A percentile compares a stretch with the other conserved stretches of the same genome.
Evolutionary conservation across 2,888 invertebrate species (phyloP).

Genomic region (Iselma pallidipennis): DNA sequence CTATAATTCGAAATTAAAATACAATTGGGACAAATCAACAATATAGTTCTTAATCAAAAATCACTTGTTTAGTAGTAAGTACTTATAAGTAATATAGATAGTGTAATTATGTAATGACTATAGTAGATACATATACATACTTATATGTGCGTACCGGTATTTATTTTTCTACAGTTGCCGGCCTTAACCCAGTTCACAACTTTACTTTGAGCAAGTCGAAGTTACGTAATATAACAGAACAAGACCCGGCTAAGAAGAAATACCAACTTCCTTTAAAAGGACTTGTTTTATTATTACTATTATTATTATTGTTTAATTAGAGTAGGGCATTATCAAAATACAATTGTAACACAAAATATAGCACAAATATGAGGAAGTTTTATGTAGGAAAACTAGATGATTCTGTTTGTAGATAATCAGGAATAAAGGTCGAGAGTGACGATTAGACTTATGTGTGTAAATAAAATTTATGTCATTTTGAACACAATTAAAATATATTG

Average conservation of each 20-base stretch:
- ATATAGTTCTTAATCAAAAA: constrained; percentile 18
- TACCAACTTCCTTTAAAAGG: constrained; percentile 51
- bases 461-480: too few relatives aligned
- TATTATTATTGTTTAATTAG: too few relatives aligned
- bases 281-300: constrained; percentile 40
- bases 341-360: too few relatives aligned
- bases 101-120: constrained; percentile 25
- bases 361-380: too few relatives aligned
- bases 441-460: too few relatives aligned
- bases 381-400: too few relatives aligned
- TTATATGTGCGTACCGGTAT: constrained; percentile 35
- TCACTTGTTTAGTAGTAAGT: constrained; percentile 12
- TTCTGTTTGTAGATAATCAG: too few relatives aligned
- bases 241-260: constrained; percentile 40
- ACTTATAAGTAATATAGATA: constrained; percentile 31
- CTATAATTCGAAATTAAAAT: background rate
- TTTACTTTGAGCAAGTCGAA: constrained; percentile 43
- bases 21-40: constrained; percentile 28
- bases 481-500: background rate
- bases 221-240: constrained; percentile 39
- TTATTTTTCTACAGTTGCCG: constrained; percentile 44
- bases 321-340: too few relatives aligned
- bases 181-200: constrained; percentile 51
- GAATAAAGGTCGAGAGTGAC: too few relatives aligned
- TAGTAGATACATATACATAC: constrained; percentile 10